Conservation (phyloP, 2,888 invertebrate species). For the Acrobasis suavella region DNA sequence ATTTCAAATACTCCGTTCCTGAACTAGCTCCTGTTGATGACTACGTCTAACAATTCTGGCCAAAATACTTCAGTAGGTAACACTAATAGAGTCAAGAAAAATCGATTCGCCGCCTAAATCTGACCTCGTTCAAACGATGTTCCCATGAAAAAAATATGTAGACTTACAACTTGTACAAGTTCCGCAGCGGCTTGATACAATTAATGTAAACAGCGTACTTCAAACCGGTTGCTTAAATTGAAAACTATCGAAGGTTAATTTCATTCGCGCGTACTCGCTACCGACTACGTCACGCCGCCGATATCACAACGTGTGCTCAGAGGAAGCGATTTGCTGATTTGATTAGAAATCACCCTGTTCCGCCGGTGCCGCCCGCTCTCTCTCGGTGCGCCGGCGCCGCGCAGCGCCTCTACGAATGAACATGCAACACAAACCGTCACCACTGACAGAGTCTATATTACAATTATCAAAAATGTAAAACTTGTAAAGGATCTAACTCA, state of each 20-base stretch:
- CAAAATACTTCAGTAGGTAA: too few species aligned
- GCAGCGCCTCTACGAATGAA: too few species aligned
- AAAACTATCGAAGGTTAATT: constrained; percentile 18
- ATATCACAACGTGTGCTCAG: not conserved
- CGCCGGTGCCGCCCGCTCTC: not conserved
- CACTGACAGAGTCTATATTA: too few species aligned
- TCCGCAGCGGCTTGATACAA: not conserved
- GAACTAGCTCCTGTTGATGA: too few species aligned
- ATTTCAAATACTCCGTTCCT: too few species aligned
- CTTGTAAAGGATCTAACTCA: too few species aligned
- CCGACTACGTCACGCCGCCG: not conserved
- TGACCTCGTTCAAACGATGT: not conserved
- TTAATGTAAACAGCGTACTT: constrained; percentile 6
- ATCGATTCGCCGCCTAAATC: too few species aligned
- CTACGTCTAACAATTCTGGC: too few species aligned
- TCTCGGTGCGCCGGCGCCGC: not conserved
- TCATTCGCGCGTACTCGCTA: constrained; percentile 18
- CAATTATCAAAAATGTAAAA: too few species aligned
- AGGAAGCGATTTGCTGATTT: constrained; percentile 10
- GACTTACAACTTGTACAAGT: not conserved
- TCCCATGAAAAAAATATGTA: not conserved
- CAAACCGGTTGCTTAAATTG: constrained; percentile 2
- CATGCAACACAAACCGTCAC: too few species aligned
- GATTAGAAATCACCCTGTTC: constrained; percentile 8
- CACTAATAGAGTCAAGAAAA: too few species aligned